Evolutionary conservation across 2,888 invertebrate genomes (phyloP).

Genomic region (Halictus quadricinctus): DNA sequence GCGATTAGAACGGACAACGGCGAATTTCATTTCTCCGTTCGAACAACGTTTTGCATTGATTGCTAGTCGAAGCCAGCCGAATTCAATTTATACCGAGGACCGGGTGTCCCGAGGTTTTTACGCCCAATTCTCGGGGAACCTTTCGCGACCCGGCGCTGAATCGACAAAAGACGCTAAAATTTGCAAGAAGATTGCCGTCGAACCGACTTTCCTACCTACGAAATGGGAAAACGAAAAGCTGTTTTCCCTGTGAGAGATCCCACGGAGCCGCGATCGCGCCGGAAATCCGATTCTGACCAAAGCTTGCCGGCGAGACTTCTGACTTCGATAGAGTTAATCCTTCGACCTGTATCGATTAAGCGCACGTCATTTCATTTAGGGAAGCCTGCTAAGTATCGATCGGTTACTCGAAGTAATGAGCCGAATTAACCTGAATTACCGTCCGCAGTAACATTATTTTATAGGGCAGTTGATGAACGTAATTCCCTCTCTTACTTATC

Average conservation of each 20-base stretch:
- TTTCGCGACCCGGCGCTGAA: not conserved
- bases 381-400: not conserved
- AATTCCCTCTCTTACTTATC: not conserved
- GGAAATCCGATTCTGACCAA: not conserved
- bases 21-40: not conserved
- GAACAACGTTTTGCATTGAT: not conserved
- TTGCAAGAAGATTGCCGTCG: constrained; percentile 12
- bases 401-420: not conserved
- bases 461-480: not conserved
- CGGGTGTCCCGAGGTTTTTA: not conserved
- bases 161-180: not conserved
- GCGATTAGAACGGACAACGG: not conserved
- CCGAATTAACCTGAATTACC: not conserved
- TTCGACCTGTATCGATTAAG: not conserved
- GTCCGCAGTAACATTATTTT: not conserved
- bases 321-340: not conserved
- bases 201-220: not conserved
- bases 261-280: not conserved
- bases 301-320: not conserved
- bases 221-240: constrained; percentile 3
- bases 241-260: not conserved
- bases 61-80: no score
- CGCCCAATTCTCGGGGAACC: not conserved
- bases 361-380: not conserved
- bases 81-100: not conserved